Evolutionary conservation across 2,113 vertebrate species (phyloP), one percentile per base, ranked within the genome.

Genomic region (Crypturellus undulatus): DNA sequence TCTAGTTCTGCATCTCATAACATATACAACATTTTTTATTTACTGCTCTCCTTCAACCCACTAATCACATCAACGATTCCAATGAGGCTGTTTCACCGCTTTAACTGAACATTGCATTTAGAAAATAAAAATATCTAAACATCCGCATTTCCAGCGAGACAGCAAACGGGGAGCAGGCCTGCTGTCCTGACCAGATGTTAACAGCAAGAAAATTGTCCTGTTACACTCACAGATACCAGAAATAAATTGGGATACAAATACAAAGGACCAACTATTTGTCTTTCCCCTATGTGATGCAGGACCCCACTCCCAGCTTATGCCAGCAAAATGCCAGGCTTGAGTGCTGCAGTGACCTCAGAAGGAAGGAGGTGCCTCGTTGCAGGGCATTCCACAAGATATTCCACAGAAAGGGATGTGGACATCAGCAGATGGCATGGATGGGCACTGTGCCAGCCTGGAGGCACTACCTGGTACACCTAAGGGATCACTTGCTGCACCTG

Each of bases 361-460:
- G 54, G 85, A 62, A 45, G 43, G 43, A 22, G 80, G 51, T 0
- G 1, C 17, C 24, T 56, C 52, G 16, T 42, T 90, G 70, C 68
- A 70, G 65, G 63, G 84, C 70, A 20, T 12, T 90, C 63, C 92
- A 34, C 14, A 12, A 60, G 40, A 69, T n/a, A 78, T 36, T 52
- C 82, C 63, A 58, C 70, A 89, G 70, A 82, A 82, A 69, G 40
- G 76, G 73, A 45, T 40, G 68, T 83, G 68, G 71, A 81, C 42
- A 80, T 85, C 67, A 95, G 79, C 93, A 97, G 97, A 97, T 97
- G 96, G 95, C 59, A 87, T 2, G 19, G 49, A 11, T 1, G 13
- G 91, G 92, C 92, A 28, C n/a, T 0, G 2, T 75, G 88, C 88
- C 88, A 97, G 47, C 59, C 81, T 78, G 87, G 76, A 80, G 75